Conservation (phyloP, 2,888 invertebrate genomes). For the Zygaena filipendulae region DNA sequence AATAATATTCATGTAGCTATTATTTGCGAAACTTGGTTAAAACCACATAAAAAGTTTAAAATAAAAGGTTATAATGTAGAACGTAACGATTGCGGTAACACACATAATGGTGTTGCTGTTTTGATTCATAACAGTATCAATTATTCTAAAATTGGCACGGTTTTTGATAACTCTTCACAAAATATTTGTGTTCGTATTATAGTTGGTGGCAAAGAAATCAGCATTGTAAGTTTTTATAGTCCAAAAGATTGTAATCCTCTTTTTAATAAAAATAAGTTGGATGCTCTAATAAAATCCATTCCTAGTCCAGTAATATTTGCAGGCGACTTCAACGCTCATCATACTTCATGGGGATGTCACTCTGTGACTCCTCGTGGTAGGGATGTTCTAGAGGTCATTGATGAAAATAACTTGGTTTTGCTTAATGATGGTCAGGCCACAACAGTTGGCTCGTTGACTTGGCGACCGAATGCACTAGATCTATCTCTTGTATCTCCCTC, state of each 20-base stretch:
- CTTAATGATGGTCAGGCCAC: slow-evolving; percentile 9
- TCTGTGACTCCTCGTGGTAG: slow-evolving; percentile 3
- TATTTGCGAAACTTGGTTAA: too few relatives aligned
- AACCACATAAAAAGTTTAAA: too few relatives aligned
- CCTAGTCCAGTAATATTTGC: slow-evolving; percentile 5
- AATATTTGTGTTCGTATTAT: slow-evolving; percentile 8
- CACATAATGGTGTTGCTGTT: slow-evolving; percentile 14
- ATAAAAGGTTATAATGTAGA: slow-evolving; percentile 9
- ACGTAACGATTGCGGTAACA: slow-evolving; percentile 8
- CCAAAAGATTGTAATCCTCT: slow-evolving; percentile 5
- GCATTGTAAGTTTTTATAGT: too few relatives aligned
- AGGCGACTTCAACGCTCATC: too few relatives aligned
- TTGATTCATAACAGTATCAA: slow-evolving; percentile 9
- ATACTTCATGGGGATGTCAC: slow-evolving; percentile 9
- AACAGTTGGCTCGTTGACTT: slow-evolving; percentile 7
- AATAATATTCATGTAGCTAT: too few relatives aligned
- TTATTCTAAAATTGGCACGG: slow-evolving; percentile 7
- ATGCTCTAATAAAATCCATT: slow-evolving; percentile 8
- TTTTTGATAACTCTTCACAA: slow-evolving; percentile 11
- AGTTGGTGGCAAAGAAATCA: too few relatives aligned
- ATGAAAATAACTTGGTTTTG: slow-evolving; percentile 10
- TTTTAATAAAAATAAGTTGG: slow-evolving; percentile 8
- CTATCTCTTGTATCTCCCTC: slow-evolving; percentile 7
- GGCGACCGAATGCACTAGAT: slow-evolving; percentile 9
- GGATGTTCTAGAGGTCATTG: slow-evolving; percentile 8